These are phyloP conservation scores for Eueremaeus valkanovi DNA, from an alignment of 2,888 invertebrate genomes.

Conservation along the genomic window DNA sequence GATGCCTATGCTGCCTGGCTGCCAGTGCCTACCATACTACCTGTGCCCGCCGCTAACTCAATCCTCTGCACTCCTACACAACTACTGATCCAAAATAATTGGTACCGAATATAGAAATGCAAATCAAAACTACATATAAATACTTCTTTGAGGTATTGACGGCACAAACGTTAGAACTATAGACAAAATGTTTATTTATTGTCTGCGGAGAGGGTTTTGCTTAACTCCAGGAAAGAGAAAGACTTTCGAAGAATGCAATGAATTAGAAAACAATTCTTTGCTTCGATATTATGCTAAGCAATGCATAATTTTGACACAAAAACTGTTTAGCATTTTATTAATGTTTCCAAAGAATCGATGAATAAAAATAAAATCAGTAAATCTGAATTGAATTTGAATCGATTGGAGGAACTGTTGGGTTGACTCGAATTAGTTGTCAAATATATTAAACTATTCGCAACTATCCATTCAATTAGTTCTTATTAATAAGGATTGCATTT, in stretches of 20 bases:
- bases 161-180: background rate
- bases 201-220: background rate
- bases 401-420: too few species aligned
- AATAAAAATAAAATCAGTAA: slow-evolving; percentile 19
- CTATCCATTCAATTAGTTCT: too few species aligned
- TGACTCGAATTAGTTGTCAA: too few species aligned
- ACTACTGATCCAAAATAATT: background rate
- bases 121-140: slow-evolving; percentile 26
- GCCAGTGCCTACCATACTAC: background rate
- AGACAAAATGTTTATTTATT: slow-evolving; percentile 3
- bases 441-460: too few species aligned
- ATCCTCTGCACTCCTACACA: slow-evolving; percentile 2
- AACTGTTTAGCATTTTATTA: slow-evolving; percentile 11
- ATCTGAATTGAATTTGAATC: too few species aligned
- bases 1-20: background rate
- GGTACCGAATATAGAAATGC: slow-evolving; percentile 19
- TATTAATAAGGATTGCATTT: too few species aligned
- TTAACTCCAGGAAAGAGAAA: background rate
- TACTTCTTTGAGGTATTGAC: slow-evolving; percentile 13
- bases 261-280: background rate
- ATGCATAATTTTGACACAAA: background rate
- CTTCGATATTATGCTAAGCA: slow-evolving; percentile 9
- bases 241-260: background rate
- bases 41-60: background rate
- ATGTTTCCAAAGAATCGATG: background rate